phyloP scores from a whole-genome alignment of 2,888 invertebrate species.

The Cantharis flavilabris region DNA sequence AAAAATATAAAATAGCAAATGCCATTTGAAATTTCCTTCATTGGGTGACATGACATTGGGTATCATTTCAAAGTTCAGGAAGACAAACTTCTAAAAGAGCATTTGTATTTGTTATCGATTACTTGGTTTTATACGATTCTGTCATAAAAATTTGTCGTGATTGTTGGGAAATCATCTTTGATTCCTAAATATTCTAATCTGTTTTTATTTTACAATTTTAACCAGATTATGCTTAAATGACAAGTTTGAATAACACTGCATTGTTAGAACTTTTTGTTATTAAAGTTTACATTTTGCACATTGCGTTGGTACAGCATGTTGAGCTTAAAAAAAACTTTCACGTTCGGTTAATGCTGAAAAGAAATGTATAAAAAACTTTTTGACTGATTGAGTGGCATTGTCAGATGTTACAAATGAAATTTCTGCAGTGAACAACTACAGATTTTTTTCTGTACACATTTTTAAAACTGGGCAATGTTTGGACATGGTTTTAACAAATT shows the following conservation, averaged over 20 bases:
- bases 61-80: too few relatives aligned
- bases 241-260: neutral
- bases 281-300: neutral
- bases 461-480: neutral
- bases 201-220: too few relatives aligned
- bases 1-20: too few relatives aligned
- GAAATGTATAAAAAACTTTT: neutral
- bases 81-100: too few relatives aligned
- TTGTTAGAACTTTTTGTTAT: neutral
- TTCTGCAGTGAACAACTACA: neutral
- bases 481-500: neutral
- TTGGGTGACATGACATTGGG: too few relatives aligned
- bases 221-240: too few relatives aligned
- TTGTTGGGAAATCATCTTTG: too few relatives aligned
- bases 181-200: too few relatives aligned
- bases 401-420: neutral
- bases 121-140: too few relatives aligned
- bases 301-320: neutral
- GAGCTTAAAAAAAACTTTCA: neutral
- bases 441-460: neutral
- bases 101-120: too few relatives aligned
- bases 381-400: neutral
- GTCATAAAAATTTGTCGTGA: too few relatives aligned
- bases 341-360: neutral
- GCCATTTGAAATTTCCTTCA: too few relatives aligned